Conservation (phyloP, 2,113 vertebrate species). For the Argyrosomus japonicus region DNA sequence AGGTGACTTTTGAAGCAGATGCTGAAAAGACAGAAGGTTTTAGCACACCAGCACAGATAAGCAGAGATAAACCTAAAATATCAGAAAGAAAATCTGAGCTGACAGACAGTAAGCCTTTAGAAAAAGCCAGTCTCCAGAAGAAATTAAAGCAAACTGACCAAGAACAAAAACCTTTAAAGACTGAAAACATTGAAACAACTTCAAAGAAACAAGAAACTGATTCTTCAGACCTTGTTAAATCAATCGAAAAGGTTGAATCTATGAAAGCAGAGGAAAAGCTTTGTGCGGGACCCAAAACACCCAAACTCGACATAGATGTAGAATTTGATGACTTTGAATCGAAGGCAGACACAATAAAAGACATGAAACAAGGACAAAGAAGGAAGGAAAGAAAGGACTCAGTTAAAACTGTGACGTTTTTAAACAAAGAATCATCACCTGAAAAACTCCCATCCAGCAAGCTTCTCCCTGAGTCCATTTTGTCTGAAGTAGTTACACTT, state of each 20-base stretch:
- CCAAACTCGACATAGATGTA: background rate
- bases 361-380: background rate
- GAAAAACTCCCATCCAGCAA: background rate
- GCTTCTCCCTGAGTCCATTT: background rate
- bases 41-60: background rate
- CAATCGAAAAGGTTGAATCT: background rate
- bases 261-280: background rate
- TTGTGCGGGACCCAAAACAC: background rate
- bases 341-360: background rate
- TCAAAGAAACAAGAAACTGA: background rate
- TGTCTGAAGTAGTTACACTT: conserved; percentile 15
- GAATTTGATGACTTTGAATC: background rate
- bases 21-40: background rate
- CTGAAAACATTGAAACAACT: background rate
- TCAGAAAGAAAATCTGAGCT: background rate
- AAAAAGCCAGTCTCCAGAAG: background rate
- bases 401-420: background rate
- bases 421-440: background rate
- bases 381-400: no score
- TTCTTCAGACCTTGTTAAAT: background rate
- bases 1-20: background rate
- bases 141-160: background rate
- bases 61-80: background rate
- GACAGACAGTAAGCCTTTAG: background rate
- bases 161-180: background rate